Conservation (phyloP, 1,140 invertebrate genomes). For the Bombus turneri region DNA sequence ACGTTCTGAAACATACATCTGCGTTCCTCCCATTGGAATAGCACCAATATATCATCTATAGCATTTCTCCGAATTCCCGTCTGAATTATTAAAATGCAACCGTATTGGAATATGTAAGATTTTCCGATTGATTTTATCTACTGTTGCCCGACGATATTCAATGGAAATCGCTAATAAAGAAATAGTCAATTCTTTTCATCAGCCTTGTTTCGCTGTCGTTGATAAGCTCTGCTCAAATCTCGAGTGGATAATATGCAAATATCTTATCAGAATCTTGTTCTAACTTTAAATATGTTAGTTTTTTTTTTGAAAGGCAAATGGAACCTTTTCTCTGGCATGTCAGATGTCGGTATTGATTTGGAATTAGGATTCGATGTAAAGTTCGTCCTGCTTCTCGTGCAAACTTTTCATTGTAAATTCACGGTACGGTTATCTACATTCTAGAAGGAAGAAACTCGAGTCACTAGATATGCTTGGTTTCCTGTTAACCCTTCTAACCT, state of each 20-base stretch:
- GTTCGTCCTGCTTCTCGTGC: neutral
- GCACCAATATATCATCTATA: neutral
- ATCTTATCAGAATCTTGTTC: neutral
- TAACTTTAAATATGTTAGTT: neutral
- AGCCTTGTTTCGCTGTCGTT: neutral
- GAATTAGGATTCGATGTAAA: neutral
- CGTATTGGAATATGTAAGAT: neutral
- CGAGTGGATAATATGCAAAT: neutral
- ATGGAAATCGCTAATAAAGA: neutral
- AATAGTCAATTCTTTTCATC: neutral
- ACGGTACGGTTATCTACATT: conserved; percentile 65
- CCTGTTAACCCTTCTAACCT: neutral
- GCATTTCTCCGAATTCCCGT: neutral
- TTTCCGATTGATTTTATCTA: neutral
- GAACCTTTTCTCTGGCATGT: neutral
- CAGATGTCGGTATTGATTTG: neutral
- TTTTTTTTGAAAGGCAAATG: neutral
- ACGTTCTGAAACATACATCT: conserved; percentile 35
- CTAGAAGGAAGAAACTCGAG: conserved; percentile 31
- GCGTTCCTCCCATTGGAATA: neutral
- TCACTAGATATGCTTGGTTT: neutral
- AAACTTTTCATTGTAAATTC: conserved; percentile 25
- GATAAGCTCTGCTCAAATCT: neutral
- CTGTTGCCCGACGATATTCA: neutral
- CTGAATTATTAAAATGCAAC: neutral